phyloP scores from a whole-genome alignment of 92 coral and sea anemone species.

The Palythoa heliodiscus region DNA sequence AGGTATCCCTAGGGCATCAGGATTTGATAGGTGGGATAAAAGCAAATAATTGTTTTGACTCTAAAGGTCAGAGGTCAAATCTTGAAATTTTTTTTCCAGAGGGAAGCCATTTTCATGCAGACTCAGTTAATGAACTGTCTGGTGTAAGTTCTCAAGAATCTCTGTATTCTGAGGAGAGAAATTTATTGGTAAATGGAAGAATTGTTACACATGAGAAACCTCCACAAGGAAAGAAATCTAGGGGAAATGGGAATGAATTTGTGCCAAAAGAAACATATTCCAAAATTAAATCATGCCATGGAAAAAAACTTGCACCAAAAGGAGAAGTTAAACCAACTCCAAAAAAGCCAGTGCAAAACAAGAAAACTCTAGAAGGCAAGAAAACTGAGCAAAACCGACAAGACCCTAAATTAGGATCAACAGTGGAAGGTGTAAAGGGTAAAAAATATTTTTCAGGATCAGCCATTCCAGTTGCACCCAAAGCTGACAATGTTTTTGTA shows the following conservation, averaged over 20 bases:
- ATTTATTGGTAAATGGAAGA: background rate
- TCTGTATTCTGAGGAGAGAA: background rate
- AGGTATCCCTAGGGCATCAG: background rate
- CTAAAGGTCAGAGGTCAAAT: conserved; percentile 24
- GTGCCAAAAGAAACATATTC: conserved; percentile 39
- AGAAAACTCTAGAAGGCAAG: conserved; percentile 8
- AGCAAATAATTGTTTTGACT: background rate
- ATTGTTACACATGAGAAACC: background rate
- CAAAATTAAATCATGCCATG: conserved; percentile 38
- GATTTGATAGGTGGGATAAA: conserved; percentile 2
- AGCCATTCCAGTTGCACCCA: conserved; percentile 33
- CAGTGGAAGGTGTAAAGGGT: conserved; percentile 11
- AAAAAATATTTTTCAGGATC: conserved; percentile 46
- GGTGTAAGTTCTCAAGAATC: conserved; percentile 22
- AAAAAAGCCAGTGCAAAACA: conserved; percentile 33
- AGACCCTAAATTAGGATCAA: background rate
- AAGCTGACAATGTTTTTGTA: conserved; percentile 2
- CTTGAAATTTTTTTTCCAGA: background rate
- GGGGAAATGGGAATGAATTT: conserved; percentile 47
- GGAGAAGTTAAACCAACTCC: conserved; percentile 30
- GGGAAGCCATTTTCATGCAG: background rate
- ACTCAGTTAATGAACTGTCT: conserved; percentile 9
- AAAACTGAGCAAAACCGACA: conserved; percentile 22
- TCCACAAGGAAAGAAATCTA: conserved; percentile 29
- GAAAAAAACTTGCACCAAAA: conserved; percentile 24